phyloP scores from a whole-genome alignment of 2,113 vertebrate species.

The Phodopus roborovskii region DNA sequence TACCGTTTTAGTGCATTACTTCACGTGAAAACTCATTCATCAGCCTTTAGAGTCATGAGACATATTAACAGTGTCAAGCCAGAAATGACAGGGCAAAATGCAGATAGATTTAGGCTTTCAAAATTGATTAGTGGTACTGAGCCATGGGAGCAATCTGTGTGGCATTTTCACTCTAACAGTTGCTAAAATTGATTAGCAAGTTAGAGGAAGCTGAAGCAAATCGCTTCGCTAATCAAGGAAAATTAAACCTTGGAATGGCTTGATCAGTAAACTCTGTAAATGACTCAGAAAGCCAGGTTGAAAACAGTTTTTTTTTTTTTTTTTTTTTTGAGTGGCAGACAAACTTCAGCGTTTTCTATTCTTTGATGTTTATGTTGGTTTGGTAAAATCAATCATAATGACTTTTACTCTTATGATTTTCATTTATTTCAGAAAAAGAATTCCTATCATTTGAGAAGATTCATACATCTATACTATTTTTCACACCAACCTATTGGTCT shows the following conservation, averaged over 20 bases:
- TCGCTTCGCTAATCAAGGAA: slow-evolving; percentile 80
- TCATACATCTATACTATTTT: neutral
- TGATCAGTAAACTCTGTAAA: slow-evolving; percentile 77
- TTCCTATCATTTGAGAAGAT: neutral
- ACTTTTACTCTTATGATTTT: neutral
- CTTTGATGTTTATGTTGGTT: neutral
- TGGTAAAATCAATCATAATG: neutral
- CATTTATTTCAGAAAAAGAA: slow-evolving; percentile 18
- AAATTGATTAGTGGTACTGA: slow-evolving; percentile 79
- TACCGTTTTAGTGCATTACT: slow-evolving; percentile 66
- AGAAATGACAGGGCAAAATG: slow-evolving; percentile 76
- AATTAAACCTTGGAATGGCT: slow-evolving; percentile 82
- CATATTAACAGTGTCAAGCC: slow-evolving; percentile 70
- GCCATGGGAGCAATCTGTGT: slow-evolving; percentile 66
- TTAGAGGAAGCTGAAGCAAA: slow-evolving; percentile 76
- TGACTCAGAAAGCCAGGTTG: slow-evolving; percentile 65
- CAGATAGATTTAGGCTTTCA: slow-evolving; percentile 80
- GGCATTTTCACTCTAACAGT: slow-evolving; percentile 76
- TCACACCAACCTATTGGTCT: neutral
- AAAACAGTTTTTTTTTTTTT: neutral
- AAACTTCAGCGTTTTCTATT: neutral
- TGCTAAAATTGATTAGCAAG: slow-evolving; percentile 83
- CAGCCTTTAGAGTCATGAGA: slow-evolving; percentile 73
- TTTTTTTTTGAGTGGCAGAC: neutral
- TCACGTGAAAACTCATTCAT: slow-evolving; percentile 61